phyloP scores from a whole-genome alignment of 2,113 vertebrate species.

The Callospermophilus lateralis region DNA sequence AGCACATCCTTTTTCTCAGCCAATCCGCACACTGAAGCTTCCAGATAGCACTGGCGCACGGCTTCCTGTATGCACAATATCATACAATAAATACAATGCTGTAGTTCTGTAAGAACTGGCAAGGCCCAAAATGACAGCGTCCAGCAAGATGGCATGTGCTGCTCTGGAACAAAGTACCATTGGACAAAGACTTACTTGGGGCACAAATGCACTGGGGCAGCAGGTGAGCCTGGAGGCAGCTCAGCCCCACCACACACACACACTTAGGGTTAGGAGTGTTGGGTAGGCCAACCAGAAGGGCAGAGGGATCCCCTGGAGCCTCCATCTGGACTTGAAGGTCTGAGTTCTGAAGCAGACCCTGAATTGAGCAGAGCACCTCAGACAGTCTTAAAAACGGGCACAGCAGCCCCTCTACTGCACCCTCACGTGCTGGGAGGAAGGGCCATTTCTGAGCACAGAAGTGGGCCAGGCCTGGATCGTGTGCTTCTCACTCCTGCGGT shows the following conservation, averaged over 20 bases:
- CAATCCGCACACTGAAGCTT: neutral
- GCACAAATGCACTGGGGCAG: neutral
- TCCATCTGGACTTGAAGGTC: conserved; percentile 14
- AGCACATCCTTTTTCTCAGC: neutral
- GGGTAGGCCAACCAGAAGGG: neutral
- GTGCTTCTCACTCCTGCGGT: conserved; percentile 47
- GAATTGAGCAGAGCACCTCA: conserved; percentile 58
- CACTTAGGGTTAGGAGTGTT: neutral
- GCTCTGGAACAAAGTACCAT: conserved; percentile 30
- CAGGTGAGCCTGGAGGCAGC: neutral
- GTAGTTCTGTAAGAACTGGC: neutral
- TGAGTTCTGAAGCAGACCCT: conserved; percentile 29
- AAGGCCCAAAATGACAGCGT: conserved; percentile 62
- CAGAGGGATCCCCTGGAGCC: neutral
- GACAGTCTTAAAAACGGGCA: neutral
- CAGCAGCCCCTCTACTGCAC: neutral
- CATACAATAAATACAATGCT: conserved; percentile 85
- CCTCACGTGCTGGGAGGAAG: neutral
- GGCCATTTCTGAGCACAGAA: neutral
- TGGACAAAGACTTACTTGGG: neutral
- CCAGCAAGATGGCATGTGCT: conserved; percentile 43
- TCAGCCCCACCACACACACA: conserved; percentile 60
- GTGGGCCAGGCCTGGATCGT: neutral
- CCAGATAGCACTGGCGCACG: conserved; percentile 51
- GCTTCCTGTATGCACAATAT: conserved; percentile 86